A percentile compares a stretch with the other conserved stretches of the same genome.
These are phyloP conservation scores for Drepana falcataria DNA, from an alignment of 2,888 invertebrate genomes.

Conservation along the genomic window DNA sequence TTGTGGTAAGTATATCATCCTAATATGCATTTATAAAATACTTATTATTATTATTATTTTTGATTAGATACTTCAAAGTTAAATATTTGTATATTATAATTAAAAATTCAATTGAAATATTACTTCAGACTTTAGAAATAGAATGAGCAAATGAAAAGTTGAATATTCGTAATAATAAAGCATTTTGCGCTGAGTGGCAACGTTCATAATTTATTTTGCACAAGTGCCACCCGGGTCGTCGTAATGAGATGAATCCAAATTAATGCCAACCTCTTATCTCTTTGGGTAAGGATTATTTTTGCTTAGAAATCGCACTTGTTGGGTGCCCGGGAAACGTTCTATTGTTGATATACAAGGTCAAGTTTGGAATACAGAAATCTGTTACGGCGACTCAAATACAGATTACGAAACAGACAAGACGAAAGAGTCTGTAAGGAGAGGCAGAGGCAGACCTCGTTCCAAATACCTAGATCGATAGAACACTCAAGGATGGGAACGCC, in stretches of 20 bases:
- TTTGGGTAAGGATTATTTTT: slow-evolving; percentile 44
- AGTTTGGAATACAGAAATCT: background rate
- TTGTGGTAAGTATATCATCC: no score
- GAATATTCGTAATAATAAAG: slow-evolving; percentile 34
- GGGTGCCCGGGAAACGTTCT: background rate
- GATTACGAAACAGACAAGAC: no score
- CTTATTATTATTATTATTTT: no score
- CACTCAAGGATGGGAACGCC: no score
- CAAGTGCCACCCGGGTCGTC: slow-evolving; percentile 36
- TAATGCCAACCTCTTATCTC: slow-evolving; percentile 42
- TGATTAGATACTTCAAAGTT: no score
- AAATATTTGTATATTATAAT: background rate
- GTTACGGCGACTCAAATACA: background rate
- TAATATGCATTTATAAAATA: no score
- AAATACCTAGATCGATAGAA: no score
- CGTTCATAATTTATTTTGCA: slow-evolving; percentile 42
- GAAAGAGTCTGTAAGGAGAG: no score
- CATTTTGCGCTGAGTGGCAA: slow-evolving; percentile 33
- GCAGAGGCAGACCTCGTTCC: no score
- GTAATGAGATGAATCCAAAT: slow-evolving; percentile 50
- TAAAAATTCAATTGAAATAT: background rate
- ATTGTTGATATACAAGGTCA: background rate
- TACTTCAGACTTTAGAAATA: background rate
- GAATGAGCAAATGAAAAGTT: background rate
- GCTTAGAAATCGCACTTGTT: slow-evolving; percentile 31